A percentile compares a stretch with the other conserved stretches of the same genome.
phyloP scores from a whole-genome alignment of 1,140 invertebrate species.

The Hyphantria cunea region DNA sequence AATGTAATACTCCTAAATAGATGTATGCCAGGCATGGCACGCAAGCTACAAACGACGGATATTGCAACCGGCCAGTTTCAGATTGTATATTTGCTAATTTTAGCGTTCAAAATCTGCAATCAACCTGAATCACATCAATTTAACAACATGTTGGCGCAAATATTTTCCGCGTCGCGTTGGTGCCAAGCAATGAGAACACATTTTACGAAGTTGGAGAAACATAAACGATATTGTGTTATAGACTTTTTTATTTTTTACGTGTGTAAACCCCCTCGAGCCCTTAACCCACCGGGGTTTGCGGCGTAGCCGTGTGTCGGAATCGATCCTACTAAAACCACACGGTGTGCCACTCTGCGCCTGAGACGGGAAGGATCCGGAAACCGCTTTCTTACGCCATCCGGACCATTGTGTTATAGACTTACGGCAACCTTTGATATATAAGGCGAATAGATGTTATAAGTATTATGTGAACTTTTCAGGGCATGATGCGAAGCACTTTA shows the following conservation, averaged over 20 bases:
- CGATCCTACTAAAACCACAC: too few species aligned
- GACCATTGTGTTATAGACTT: constrained; percentile 17
- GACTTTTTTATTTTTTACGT: too few species aligned
- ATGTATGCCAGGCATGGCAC: too few species aligned
- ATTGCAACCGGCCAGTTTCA: neutral
- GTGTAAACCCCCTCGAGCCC: too few species aligned
- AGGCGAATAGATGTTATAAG: constrained; percentile 45
- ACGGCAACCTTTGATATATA: constrained; percentile 48
- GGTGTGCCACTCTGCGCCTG: too few species aligned
- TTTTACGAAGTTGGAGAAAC: constrained; percentile 27
- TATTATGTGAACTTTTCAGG: constrained; percentile 26
- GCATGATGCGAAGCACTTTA: too few species aligned
- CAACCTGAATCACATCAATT: constrained; percentile 41
- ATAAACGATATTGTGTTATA: constrained; percentile 16
- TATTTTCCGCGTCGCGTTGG: constrained; percentile 23
- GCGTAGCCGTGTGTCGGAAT: too few species aligned
- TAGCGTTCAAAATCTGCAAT: constrained; percentile 27
- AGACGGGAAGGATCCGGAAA: too few species aligned
- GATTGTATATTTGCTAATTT: constrained; percentile 23
- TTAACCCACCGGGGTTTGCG: too few species aligned
- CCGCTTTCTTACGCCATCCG: too few species aligned
- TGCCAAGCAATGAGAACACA: constrained; percentile 48
- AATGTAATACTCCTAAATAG: too few species aligned
- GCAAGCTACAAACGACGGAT: constrained; percentile 3
- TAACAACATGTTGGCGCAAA: constrained; percentile 34